Evolutionary conservation across 1,140 invertebrate species (phyloP), one percentile per base, ranked within the genome.

Genomic region (Branchinecta lindahli): DNA sequence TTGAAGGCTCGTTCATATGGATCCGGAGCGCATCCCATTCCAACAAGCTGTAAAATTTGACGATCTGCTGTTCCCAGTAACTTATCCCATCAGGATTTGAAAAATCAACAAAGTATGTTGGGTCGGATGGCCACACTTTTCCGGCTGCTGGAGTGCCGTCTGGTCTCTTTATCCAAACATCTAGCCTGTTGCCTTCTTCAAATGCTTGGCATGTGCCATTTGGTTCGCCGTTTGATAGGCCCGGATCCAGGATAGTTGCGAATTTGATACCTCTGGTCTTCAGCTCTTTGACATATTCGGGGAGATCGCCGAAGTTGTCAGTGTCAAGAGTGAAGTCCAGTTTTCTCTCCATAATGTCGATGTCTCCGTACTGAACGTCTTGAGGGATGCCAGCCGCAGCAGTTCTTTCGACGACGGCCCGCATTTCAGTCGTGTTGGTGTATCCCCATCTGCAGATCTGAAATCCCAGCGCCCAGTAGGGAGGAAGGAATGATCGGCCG

Each of bases 401-500:
- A 72, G 77, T 83, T 71, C 81, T 76, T 12, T 81, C 67, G 46
- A 68, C 72, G 9, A 73, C 74, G 8, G 65, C 74, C 15, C 75
- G 73, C 45, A 82, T 78, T 21, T 78, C 75, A 10, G 77, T 74
- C 6, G 80, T 66, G 18, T 70, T 76, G 46, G 76, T 74, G 71
- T 82, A 84, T 20, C 80, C 80, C 73, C 75, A 84, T 21, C 81
- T 75, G 74, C 78, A 81, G 7, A 83, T 75, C 69, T 83, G 82
- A 73, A 83, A 82, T 15, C 82, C 82, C n/a, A 83, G 74, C 7
- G 78, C 73, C 81, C 81, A 84, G 72, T 83, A 83, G 18, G 82
- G 81, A 20, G 81, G 81, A 73, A 83, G 77, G 70, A 74, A 75
- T 0, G 80, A 78, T 8, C 78, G 73, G 7, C 82, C 82, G 65